Evolutionary conservation across 2,888 invertebrate genomes (phyloP).

Genomic region (Malthinus flaveolus): DNA sequence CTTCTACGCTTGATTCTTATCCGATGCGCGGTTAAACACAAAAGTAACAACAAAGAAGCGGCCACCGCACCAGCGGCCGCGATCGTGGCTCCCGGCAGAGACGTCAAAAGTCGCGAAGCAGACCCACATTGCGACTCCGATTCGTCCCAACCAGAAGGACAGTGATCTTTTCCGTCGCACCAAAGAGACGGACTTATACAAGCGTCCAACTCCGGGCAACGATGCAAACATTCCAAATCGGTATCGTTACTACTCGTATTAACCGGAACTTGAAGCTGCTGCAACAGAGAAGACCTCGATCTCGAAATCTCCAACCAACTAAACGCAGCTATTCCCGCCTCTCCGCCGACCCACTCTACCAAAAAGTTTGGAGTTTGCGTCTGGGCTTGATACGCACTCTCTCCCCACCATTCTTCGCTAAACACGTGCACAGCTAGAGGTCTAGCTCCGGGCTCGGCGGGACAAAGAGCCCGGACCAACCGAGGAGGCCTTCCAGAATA

Average conservation of each 20-base stretch:
- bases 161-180: conserved; percentile 73
- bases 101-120: conserved; percentile 56
- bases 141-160: conserved; percentile 72
- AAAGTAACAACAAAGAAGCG: conserved; percentile 61
- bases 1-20: conserved; percentile 59
- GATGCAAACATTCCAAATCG: conserved; percentile 63
- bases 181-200: conserved; percentile 75
- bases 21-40: conserved; percentile 63
- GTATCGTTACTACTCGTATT: conserved; percentile 59
- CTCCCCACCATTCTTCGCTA: conserved; percentile 76
- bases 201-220: conserved; percentile 75
- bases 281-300: conserved; percentile 64
- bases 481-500: conserved; percentile 74
- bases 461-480: conserved; percentile 71
- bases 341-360: conserved; percentile 70
- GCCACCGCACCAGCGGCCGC: conserved; percentile 63
- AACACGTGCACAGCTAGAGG: conserved; percentile 76
- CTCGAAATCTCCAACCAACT: conserved; percentile 77
- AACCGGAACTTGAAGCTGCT: conserved; percentile 60
- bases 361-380: conserved; percentile 64
- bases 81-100: conserved; percentile 61
- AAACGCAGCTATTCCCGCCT: conserved; percentile 75
- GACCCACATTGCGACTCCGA: conserved; percentile 68
- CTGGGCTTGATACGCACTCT: conserved; percentile 43
- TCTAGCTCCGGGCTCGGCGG: conserved; percentile 67